A percentile compares a stretch with the other conserved stretches of the same genome.
phyloP scores from a whole-genome alignment of 2,797 vertebrate genomes.

The Columba guinea region DNA sequence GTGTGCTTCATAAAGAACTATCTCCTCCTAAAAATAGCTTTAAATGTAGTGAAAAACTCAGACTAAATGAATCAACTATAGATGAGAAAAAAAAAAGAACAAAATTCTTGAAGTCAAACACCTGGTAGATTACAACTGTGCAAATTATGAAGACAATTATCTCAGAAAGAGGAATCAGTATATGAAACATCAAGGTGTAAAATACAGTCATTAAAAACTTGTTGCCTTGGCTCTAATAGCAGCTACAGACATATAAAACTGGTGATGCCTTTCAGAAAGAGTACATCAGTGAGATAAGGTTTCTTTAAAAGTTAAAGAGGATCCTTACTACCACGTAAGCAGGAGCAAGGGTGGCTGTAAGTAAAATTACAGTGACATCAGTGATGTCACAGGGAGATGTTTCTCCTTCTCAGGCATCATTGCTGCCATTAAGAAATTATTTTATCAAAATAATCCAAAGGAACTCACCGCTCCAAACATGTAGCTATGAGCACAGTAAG shows the following conservation, averaged over 20 bases:
- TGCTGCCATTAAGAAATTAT: background rate
- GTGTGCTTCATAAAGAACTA: slow-evolving; percentile 2
- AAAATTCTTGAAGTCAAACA: background rate
- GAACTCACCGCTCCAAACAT: background rate
- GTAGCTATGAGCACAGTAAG: background rate
- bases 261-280: background rate
- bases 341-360: background rate
- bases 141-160: background rate
- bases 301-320: background rate
- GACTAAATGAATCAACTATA: background rate
- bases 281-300: background rate
- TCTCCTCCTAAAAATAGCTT: slow-evolving; percentile 18
- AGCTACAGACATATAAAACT: background rate
- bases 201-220: background rate
- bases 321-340: background rate
- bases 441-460: background rate
- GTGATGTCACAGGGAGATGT: background rate
- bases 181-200: background rate
- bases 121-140: background rate
- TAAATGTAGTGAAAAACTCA: background rate
- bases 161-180: background rate
- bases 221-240: accelerated
- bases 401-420: background rate
- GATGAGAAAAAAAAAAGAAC: background rate
- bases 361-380: background rate